Base-by-base conservation (phyloP, 2,797 vertebrate genomes). In the Phoebastria nigripes region DNA sequence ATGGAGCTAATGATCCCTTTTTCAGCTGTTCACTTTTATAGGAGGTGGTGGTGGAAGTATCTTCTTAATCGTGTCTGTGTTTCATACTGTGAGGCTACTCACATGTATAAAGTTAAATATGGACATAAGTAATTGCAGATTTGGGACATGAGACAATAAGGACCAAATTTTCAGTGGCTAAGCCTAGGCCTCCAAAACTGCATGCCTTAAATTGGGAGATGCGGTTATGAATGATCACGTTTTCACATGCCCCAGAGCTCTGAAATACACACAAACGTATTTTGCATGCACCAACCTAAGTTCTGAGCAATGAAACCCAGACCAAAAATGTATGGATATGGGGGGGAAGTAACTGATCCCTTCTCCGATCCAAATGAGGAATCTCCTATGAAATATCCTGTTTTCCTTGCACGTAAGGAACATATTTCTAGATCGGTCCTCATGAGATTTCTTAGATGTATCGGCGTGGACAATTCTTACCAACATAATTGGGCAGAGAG, bases 241-340 rank as follows among this genome's bases (percentile, higher is more conserved):
- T 93, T 91, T 93, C 87, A 25, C 47, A 89, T 58, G 94, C 95
- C 95, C 94, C 93, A 29, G 84, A 94, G 90, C 90, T 91, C 94
- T 81, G 91, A 85, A 89, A 82, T 42, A 33, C 73, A 31, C 77
- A 65, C 77, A 96, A 87, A 61, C 62, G 3, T 93, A 59, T 84
- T 96, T 87, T 70, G 61, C 86, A 89, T 82, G 96, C 95, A 56
- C 54, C 83, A 15, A 3, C 70, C 46, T 15, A 46, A 82, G 63
- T 80, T 44, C 51, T 31, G 69, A 37, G 87, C 93, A 73, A 90
- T 76, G 93, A 97, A 94, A 90, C 81, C 82, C 94, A 88, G 90
- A 91, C 73, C 73, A 70, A 41, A 84, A 81, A 74, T 0, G 19
- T 15, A 9, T 15, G 52, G 66, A 11, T 19, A 16, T 1, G 26